phyloP scores from a whole-genome alignment of 1,140 invertebrate species.

The Hycleus cichorii region DNA sequence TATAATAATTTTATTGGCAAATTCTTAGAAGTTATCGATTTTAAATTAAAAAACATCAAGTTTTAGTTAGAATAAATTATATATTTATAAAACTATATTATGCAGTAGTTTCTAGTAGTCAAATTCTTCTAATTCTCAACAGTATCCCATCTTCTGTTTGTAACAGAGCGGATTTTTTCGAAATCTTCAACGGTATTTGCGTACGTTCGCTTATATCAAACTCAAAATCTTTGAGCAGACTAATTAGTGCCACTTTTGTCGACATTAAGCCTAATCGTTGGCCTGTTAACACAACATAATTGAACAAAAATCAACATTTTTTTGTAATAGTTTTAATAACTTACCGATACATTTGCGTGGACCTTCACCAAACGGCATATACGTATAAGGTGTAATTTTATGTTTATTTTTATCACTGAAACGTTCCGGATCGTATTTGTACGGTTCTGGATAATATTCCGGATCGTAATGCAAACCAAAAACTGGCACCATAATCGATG shows the following conservation, averaged over 20 bases:
- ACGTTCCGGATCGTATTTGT: constrained; percentile 19
- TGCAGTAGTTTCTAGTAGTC: too few species aligned
- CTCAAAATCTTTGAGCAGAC: constrained; percentile 1
- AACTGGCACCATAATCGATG: constrained; percentile 28
- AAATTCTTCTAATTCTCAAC: constrained; percentile 20
- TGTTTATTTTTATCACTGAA: constrained; percentile 40
- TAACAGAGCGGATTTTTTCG: constrained; percentile 34
- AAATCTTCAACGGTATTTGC: constrained; percentile 15
- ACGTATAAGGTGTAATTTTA: constrained; percentile 40
- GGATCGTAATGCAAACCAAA: constrained; percentile 23
- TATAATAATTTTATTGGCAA: too few species aligned
- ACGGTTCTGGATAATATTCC: too few species aligned
- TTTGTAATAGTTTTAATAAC: too few species aligned
- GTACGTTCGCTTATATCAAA: background rate
- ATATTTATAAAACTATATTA: too few species aligned
- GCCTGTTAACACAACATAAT: too few species aligned
- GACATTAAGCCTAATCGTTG: constrained; percentile 4
- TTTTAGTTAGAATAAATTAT: too few species aligned
- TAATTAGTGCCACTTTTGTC: constrained; percentile 1
- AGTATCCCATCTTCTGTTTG: constrained; percentile 33
- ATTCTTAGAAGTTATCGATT: too few species aligned
- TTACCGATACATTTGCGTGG: background rate
- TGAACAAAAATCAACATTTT: too few species aligned
- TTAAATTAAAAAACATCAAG: too few species aligned
- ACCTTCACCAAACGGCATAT: too few species aligned